A percentile compares a stretch with the other conserved stretches of the same genome.
Conservation (phyloP, 2,888 invertebrate genomes). For the Drosophila mettleri region DNA sequence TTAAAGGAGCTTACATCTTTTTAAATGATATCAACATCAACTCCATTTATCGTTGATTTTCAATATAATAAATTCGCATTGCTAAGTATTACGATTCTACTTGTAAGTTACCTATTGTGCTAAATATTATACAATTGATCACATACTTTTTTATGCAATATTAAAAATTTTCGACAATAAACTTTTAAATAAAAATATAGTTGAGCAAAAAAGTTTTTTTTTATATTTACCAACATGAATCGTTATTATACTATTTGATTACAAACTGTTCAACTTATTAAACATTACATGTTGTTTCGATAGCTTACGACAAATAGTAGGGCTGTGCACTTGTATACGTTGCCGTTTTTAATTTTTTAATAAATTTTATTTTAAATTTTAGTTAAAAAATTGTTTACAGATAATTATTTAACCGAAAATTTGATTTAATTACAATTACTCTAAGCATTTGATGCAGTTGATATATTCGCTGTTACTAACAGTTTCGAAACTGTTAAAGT, state of each 20-base stretch:
- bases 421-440: too few species aligned
- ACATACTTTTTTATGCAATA: background rate
- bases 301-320: background rate
- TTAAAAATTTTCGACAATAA: background rate
- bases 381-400: background rate
- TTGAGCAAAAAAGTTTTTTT: background rate
- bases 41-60: background rate
- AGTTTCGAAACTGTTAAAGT: conserved; percentile 20
- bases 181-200: background rate
- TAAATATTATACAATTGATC: background rate
- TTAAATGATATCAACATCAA: too few species aligned
- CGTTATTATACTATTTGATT: background rate
- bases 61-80: background rate
- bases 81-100: background rate
- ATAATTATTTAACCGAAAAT: background rate
- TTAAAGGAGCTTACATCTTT: too few species aligned
- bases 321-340: background rate
- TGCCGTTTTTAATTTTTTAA: background rate
- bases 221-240: background rate
- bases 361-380: background rate
- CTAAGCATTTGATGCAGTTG: background rate
- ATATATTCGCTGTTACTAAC: background rate
- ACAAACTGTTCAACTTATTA: background rate
- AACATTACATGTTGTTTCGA: background rate
- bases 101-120: background rate